Conservation (phyloP, 2,113 vertebrate genomes). For the Herpailurus yagouaroundi region DNA sequence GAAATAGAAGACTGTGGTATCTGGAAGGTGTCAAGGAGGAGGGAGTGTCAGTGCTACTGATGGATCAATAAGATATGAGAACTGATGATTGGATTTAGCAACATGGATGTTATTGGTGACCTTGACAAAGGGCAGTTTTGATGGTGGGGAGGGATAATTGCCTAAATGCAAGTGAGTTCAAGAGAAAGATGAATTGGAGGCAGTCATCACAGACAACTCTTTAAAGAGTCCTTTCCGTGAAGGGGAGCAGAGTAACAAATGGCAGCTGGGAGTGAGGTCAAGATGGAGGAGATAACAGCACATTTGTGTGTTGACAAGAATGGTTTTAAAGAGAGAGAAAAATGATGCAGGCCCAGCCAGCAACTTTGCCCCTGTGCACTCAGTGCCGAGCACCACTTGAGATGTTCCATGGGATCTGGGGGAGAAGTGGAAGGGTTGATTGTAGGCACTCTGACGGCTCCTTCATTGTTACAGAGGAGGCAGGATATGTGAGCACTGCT, state of each 20-base stretch:
- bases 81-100: not conserved
- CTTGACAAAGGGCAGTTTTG: not conserved
- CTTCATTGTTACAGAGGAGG: not conserved
- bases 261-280: not conserved
- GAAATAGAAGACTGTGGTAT: not conserved
- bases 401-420: not conserved
- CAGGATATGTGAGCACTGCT: not conserved
- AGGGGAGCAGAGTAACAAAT: not conserved
- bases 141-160: not conserved
- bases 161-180: not conserved
- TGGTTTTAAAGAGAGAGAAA: not conserved
- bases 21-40: not conserved
- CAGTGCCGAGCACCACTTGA: not conserved
- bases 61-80: not conserved
- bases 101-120: not conserved
- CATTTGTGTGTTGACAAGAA: not conserved
- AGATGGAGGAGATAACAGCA: not conserved
- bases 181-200: not conserved
- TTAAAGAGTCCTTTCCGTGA: not conserved
- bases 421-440: not conserved
- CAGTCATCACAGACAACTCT: not conserved
- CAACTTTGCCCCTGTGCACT: not conserved
- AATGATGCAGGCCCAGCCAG: not conserved
- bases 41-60: not conserved
- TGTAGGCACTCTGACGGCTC: not conserved